Percentiles rank a stretch among this genome's conserved stretches.
Evolutionary conservation across 2,888 invertebrate genomes (phyloP).

Genomic region (Terebella lapidaria): DNA sequence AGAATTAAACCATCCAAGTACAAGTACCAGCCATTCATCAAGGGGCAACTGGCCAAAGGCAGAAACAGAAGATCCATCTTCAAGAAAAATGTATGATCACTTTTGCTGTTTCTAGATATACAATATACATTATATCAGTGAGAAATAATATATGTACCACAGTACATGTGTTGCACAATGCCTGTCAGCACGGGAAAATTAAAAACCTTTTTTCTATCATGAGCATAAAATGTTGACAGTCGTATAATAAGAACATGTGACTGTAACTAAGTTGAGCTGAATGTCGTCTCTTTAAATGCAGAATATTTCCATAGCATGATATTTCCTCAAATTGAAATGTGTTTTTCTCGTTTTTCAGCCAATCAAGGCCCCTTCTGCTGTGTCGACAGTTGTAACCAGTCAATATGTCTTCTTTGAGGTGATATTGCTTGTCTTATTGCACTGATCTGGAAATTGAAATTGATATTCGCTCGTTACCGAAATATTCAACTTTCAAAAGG

Average conservation of each 20-base stretch:
- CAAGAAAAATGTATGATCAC: not conserved
- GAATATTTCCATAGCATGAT: no score
- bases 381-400: constrained; percentile 76
- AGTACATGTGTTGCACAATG: no score
- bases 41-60: not conserved
- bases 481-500: no score
- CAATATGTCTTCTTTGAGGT: constrained; percentile 74
- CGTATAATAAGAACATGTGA: no score
- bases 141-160: no score
- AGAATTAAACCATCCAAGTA: not conserved
- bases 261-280: no score
- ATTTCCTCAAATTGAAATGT: no score
- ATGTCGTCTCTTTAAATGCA: no score
- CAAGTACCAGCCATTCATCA: not conserved
- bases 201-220: no score
- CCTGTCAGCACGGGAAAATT: no score
- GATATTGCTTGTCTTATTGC: constrained; percentile 17
- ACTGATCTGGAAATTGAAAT: not conserved
- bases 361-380: constrained; percentile 73
- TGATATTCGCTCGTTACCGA: not conserved
- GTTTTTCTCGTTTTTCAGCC: constrained; percentile 57
- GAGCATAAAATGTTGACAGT: no score
- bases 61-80: not conserved
- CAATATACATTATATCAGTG: no score
- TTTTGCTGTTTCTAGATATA: not conserved